Evolutionary conservation across 2,888 invertebrate species (phyloP).

Genomic region (Physocephala rufipes): DNA sequence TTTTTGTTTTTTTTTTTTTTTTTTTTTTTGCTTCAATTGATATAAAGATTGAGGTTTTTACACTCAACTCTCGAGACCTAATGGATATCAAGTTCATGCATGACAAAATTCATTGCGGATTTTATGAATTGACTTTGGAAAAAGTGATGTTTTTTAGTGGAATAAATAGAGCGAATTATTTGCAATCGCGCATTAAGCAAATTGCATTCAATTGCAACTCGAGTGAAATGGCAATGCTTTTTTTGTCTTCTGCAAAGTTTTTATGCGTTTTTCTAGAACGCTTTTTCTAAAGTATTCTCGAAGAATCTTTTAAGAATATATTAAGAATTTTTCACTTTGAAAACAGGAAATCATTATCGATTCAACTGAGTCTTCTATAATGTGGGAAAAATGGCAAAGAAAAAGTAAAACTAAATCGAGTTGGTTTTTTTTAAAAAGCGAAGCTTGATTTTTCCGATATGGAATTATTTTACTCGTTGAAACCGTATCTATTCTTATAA

Average conservation of each 20-base stretch:
- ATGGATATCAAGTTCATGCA: not conserved
- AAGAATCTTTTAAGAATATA: too few species aligned
- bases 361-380: too few species aligned
- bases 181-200: slow-evolving; percentile 33
- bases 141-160: not conserved
- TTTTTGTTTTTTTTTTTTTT: not conserved
- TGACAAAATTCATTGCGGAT: not conserved
- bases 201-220: slow-evolving; percentile 8
- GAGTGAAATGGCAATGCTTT: slow-evolving; percentile 15
- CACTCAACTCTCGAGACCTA: not conserved
- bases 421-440: too few species aligned
- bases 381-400: too few species aligned
- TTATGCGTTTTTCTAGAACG: slow-evolving; percentile 7
- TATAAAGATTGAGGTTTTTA: not conserved
- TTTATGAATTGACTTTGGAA: not conserved
- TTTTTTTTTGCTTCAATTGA: too few species aligned
- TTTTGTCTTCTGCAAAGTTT: not conserved
- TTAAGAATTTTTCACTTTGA: slow-evolving; percentile 11
- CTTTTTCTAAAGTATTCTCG: slow-evolving; percentile 22
- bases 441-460: too few species aligned
- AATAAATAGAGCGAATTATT: too few species aligned
- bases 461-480: too few species aligned
- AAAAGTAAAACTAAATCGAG: too few species aligned
- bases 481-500: too few species aligned
- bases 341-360: not conserved